Conservation (phyloP, 2,888 invertebrate species). For the Polydrusus pterygomalis region DNA sequence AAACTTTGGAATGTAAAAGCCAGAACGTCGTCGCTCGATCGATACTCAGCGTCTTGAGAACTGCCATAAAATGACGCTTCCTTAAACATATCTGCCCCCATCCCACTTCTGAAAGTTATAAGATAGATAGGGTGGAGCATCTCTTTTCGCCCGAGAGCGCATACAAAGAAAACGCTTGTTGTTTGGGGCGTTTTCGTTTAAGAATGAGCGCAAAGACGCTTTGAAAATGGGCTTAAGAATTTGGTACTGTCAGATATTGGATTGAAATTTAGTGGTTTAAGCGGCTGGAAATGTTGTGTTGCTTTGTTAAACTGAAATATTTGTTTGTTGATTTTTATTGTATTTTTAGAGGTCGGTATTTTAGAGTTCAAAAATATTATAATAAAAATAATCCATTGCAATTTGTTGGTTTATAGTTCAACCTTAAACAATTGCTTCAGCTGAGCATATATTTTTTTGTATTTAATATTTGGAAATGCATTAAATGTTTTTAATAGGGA, state of each 20-base stretch:
- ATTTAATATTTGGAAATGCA: no score
- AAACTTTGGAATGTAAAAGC: slow-evolving; percentile 27
- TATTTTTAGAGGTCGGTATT: no score
- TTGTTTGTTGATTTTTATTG: not conserved
- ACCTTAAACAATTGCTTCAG: no score
- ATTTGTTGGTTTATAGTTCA: no score
- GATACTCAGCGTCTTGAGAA: slow-evolving; percentile 44
- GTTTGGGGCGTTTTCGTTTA: slow-evolving; percentile 37
- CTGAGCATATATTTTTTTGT: no score
- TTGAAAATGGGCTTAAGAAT: slow-evolving; percentile 30
- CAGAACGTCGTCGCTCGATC: slow-evolving; percentile 33
- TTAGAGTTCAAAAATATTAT: no score
- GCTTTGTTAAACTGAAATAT: not conserved
- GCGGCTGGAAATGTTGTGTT: not conserved
- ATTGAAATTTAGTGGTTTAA: slow-evolving; percentile 11
- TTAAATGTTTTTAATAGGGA: no score
- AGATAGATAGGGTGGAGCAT: slow-evolving; percentile 44
- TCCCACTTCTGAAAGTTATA: slow-evolving; percentile 40
- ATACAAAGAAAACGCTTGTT: slow-evolving; percentile 40
- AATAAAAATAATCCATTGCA: no score
- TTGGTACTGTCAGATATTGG: slow-evolving; percentile 17
- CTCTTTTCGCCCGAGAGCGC: slow-evolving; percentile 34
- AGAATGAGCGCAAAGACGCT: slow-evolving; percentile 35
- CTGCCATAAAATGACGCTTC: slow-evolving; percentile 48
- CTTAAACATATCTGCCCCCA: slow-evolving; percentile 38